Conservation (phyloP, 2,888 invertebrate species). For the Megaustenia siamemsis region DNA sequence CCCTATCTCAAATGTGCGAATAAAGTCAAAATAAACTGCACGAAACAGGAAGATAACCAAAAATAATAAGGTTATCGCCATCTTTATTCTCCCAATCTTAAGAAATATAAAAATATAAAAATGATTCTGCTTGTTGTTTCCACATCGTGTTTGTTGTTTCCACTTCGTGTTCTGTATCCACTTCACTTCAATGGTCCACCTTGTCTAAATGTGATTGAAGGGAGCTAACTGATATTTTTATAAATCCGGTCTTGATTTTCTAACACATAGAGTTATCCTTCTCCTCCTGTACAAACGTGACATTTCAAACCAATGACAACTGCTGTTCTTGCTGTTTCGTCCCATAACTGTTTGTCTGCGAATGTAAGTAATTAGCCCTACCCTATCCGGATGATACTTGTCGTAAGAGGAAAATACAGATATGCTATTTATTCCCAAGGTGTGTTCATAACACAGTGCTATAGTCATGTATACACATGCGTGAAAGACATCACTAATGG, state of each 20-base stretch:
- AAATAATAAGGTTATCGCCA: constrained; percentile 34
- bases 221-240: constrained; percentile 27
- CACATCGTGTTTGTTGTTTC: not conserved
- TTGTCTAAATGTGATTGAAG: not conserved
- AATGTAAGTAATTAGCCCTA: too few species aligned
- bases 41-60: constrained; percentile 18
- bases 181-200: too few species aligned
- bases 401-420: too few species aligned
- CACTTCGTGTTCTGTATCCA: not conserved
- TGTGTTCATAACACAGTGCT: too few species aligned
- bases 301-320: too few species aligned
- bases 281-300: not conserved
- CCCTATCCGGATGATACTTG: too few species aligned
- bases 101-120: not conserved
- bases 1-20: constrained; percentile 4
- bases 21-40: constrained; percentile 27
- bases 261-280: not conserved
- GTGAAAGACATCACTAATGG: too few species aligned
- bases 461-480: too few species aligned
- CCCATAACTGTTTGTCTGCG: too few species aligned
- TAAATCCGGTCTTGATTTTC: too few species aligned
- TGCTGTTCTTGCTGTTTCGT: too few species aligned
- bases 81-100: not conserved
- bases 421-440: too few species aligned
- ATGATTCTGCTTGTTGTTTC: not conserved